These are phyloP conservation scores for Phyllotreta striolata DNA, from an alignment of 2,888 invertebrate species.

Conservation along the genomic window DNA sequence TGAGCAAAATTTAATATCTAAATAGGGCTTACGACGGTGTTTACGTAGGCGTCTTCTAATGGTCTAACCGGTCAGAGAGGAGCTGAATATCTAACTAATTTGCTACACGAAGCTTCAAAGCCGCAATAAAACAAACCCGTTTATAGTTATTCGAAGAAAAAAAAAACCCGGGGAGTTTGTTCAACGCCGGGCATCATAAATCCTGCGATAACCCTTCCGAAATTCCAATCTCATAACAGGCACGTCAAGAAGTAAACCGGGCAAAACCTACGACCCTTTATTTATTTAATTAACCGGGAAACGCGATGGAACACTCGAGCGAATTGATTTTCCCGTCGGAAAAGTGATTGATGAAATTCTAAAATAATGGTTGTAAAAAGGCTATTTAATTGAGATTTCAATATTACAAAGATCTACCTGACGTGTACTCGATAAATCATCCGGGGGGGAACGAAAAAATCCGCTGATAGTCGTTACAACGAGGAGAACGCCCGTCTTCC, in stretches of 20 bases:
- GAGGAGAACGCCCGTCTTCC: too few relatives aligned
- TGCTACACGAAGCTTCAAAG: background rate
- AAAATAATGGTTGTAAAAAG: slow-evolving; percentile 29
- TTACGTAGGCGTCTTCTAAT: slow-evolving; percentile 17
- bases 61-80: background rate
- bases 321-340: slow-evolving; percentile 29
- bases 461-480: too few relatives aligned
- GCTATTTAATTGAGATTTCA: slow-evolving; percentile 28
- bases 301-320: slow-evolving; percentile 14
- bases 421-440: slow-evolving; percentile 23
- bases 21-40: slow-evolving; percentile 23
- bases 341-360: slow-evolving; percentile 29
- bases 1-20: slow-evolving; percentile 31
- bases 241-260: too few relatives aligned
- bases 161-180: background rate
- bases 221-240: background rate
- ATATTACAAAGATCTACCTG: slow-evolving; percentile 22
- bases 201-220: background rate
- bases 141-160: background rate
- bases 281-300: slow-evolving; percentile 25
- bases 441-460: too few relatives aligned
- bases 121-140: background rate
- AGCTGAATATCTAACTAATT: background rate
- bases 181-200: background rate
- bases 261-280: background rate